Evolutionary conservation across 2,888 invertebrate species (phyloP), one percentile per base, ranked within the genome.

Genomic region (Lathronympha strigana): DNA sequence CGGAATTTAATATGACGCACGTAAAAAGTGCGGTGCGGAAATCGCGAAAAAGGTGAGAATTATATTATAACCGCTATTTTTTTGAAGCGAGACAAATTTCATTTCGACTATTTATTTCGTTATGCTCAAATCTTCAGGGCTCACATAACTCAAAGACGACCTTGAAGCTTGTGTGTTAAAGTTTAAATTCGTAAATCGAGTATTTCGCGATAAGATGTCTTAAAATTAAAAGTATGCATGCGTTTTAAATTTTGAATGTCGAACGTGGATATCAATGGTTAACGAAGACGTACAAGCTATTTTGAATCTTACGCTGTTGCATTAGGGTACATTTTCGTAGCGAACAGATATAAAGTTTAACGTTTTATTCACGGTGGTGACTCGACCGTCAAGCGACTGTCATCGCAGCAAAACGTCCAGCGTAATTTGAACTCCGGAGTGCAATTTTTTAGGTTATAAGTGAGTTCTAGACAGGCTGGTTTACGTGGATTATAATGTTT

Each of bases 1-100:
- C 84, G 82, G 83, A 57, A 85, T 85, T 86, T 87, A 84, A 87
- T 86, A 87, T 83, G 74, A 81, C 81, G 72, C 77, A 76, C 82
- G 80, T 82, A 85, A 87, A 87, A 86, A 66, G 47, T 19, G 47
- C 54, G 61, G 21, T 25, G 11, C n/a, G 50, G 43, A 85, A 82
- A 81, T 80, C 76, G 75, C 79, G 74, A 73, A 74, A 68, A 74
- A 69, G 71, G 72, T 53, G 62, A 36, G 53, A 47, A n/a, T n/a
- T n/a, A 51, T 80, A 13, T 3, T 80, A 70, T 80, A 76, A 72
- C 69, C 72, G 72, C 73, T 76, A 76, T 84, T 86, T 86, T 86
- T 82, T 76, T 78, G 72, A 72, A 74, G 66, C 75, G 73, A 70
- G 72, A 21, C 38, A 33, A 63, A 61, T 51, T 57, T 62, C 50